Base-by-base conservation (phyloP, 2,888 invertebrate species). In the Allophyes oxyacanthae region DNA sequence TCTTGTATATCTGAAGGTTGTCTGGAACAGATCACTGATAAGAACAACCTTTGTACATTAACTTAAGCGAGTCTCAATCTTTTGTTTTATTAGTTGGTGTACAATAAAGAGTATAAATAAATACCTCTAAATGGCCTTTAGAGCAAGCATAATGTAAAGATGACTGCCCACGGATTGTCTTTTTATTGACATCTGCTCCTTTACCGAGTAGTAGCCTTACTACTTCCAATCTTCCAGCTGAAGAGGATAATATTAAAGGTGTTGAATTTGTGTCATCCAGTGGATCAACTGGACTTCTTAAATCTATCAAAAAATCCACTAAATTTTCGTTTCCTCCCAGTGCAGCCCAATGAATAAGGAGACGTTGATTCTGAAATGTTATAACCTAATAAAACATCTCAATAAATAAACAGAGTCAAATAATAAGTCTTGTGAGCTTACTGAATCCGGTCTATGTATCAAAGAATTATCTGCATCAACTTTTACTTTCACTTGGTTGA, bases 61-160 rank as follows among this genome's bases (percentile, higher is more conserved):
- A n/a, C n/a, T n/a, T n/a, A n/a, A n/a, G n/a, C n/a, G n/a, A n/a
- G n/a, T n/a, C n/a, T n/a, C n/a, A n/a, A n/a, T n/a, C n/a, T n/a
- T n/a, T n/a, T n/a, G n/a, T n/a, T n/a, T n/a, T n/a, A n/a, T n/a
- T n/a, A n/a, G n/a, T n/a, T n/a, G n/a, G n/a, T n/a, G n/a, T n/a
- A n/a, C n/a, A n/a, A n/a, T n/a, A n/a, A n/a, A n/a, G n/a, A 33
- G 6, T 11, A 11, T 11, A 11, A 15, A 30, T 56, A 46, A 52
- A 77, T 78, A 97, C 97, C 87, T 96, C 95, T 72, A 94, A 89
- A 94, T 96, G 96, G 57, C 97, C 97, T 90, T 98, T 98, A 0
- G 98, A 98, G 60, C 97, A 96, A 37, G 97, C 97, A 94, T 98
- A 98, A 81, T 98, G 98, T 46, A 98, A 87, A 7, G 98, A 94